Evolutionary conservation across 2,797 vertebrate species (phyloP).

Genomic region (Malacoctenus gilli): DNA sequence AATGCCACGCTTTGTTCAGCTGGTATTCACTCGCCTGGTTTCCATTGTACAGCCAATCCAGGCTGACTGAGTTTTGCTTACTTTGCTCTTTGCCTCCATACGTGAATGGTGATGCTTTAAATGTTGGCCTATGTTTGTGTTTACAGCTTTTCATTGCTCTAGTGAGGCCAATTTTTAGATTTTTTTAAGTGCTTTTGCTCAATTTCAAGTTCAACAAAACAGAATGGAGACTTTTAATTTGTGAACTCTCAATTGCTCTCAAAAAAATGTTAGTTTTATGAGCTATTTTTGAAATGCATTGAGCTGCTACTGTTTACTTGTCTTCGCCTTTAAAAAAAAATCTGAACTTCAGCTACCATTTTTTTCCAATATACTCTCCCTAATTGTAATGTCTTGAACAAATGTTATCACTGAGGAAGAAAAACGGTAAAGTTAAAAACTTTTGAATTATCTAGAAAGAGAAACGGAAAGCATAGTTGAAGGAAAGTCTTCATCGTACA

Average conservation of each 20-base stretch:
- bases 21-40: conserved; percentile 36
- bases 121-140: conserved; percentile 38
- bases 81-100: conserved; percentile 33
- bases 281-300: conserved; percentile 12
- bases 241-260: no score
- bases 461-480: no score
- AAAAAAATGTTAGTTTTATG: no score
- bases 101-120: conserved; percentile 49
- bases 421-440: no score
- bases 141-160: conserved; percentile 35
- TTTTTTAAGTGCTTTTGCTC: conserved; percentile 6
- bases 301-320: conserved; percentile 14
- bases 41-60: conserved; percentile 24
- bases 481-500: no score
- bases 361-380: conserved; percentile 12
- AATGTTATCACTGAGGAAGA: no score
- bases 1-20: conserved; percentile 26
- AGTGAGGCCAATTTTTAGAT: conserved; percentile 8
- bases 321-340: no score
- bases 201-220: conserved; percentile 10
- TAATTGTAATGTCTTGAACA: no score
- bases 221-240: background rate
- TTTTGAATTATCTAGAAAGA: no score
- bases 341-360: conserved; percentile 19
- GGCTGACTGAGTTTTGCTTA: conserved; percentile 17